These are phyloP conservation scores for Lasaia peninsularis DNA, from an alignment of 1,140 invertebrate genomes.

Conservation along the genomic window DNA sequence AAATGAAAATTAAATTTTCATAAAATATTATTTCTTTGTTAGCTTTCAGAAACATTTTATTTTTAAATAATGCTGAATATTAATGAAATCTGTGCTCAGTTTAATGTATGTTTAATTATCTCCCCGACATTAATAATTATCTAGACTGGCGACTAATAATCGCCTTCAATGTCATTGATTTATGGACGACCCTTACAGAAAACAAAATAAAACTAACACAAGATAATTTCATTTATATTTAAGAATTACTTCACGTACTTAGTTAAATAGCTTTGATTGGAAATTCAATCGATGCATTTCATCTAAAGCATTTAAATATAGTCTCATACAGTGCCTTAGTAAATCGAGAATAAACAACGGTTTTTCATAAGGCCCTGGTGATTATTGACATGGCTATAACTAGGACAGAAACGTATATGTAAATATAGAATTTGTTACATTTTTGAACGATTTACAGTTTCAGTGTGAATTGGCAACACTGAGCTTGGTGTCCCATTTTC, in stretches of 20 bases:
- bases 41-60: no score
- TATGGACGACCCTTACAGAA: background rate
- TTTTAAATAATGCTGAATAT: no score
- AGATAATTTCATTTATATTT: background rate
- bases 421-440: slow-evolving; percentile 54
- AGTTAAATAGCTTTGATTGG: background rate
- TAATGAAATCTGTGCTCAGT: no score
- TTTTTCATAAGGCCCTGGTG: background rate
- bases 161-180: background rate
- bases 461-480: slow-evolving; percentile 6
- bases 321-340: slow-evolving; percentile 8
- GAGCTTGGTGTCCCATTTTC: slow-evolving; percentile 36
- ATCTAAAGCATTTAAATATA: background rate
- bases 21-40: no score
- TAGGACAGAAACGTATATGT: slow-evolving; percentile 35
- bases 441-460: slow-evolving; percentile 38
- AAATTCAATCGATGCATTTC: background rate
- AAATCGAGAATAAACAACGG: background rate
- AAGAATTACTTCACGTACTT: background rate
- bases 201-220: background rate
- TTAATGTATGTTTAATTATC: no score
- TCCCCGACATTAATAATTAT: no score
- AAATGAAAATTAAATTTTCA: no score
- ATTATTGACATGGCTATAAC: background rate
- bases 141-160: background rate